phyloP scores from a whole-genome alignment of 2,797 vertebrate genomes.

The Cuniculus paca region DNA sequence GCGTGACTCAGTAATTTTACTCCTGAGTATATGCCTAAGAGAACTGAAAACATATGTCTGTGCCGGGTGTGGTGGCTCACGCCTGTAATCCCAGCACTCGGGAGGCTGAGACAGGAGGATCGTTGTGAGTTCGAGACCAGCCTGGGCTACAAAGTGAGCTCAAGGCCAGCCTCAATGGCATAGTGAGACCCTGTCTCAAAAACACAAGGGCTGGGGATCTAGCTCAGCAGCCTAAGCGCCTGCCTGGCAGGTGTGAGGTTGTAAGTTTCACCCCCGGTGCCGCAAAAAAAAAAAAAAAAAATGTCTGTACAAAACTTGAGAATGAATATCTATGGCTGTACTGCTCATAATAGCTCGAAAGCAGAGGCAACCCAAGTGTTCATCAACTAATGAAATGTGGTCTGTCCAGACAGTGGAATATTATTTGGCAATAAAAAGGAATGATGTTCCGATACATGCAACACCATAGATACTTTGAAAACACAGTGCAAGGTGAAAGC shows the following conservation, averaged over 20 bases:
- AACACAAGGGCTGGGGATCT: no score
- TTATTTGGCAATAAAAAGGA: background rate
- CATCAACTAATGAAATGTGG: background rate
- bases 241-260: no score
- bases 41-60: background rate
- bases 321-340: background rate
- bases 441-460: accelerated
- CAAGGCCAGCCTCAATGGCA: no score
- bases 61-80: no score
- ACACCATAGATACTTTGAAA: background rate
- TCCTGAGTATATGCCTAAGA: background rate
- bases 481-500: background rate
- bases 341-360: background rate
- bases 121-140: no score
- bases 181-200: no score
- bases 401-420: background rate
- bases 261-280: no score
- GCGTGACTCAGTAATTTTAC: background rate
- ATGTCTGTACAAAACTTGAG: background rate
- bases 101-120: no score
- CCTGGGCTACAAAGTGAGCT: no score
- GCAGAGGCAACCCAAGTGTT: background rate
- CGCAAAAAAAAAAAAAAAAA: no score
- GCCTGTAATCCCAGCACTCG: no score
- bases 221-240: no score